Conservation (phyloP, 2,113 vertebrate genomes). For the Ploceus nigricollis region DNA sequence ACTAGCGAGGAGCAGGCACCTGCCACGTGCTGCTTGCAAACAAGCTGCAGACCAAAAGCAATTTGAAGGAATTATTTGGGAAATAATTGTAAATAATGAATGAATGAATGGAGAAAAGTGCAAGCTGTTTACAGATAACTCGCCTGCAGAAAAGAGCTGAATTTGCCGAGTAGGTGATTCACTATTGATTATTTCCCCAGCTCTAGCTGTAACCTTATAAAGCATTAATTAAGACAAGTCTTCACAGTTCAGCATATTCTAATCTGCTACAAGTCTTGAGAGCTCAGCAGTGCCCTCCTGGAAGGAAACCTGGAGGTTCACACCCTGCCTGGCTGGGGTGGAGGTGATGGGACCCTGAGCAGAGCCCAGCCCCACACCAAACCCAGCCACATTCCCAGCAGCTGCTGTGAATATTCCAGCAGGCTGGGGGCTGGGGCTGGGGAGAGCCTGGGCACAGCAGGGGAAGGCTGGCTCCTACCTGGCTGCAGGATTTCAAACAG, state of each 20-base stretch:
- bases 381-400: accelerated
- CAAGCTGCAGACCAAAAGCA: conserved; percentile 29
- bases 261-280: not conserved
- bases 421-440: accelerated
- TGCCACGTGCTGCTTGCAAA: not conserved
- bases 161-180: conserved; percentile 47
- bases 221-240: conserved; percentile 62
- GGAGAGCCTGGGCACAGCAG: not conserved
- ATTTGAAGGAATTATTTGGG: conserved; percentile 40
- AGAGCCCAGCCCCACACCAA: not conserved
- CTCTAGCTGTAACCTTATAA: conserved; percentile 49
- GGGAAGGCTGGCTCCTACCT: not conserved
- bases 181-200: conserved; percentile 58
- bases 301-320: not conserved
- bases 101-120: conserved; percentile 32
- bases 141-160: conserved; percentile 29
- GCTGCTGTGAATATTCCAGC: not conserved
- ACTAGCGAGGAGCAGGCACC: not conserved
- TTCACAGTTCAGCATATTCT: conserved; percentile 52
- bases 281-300: not conserved
- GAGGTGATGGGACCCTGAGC: not conserved
- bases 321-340: not conserved
- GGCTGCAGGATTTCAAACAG: conserved; percentile 14
- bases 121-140: conserved; percentile 57
- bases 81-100: conserved; percentile 67